Base-by-base conservation (phyloP, 2,888 invertebrate species). In the Dolichopus griseipennis region DNA sequence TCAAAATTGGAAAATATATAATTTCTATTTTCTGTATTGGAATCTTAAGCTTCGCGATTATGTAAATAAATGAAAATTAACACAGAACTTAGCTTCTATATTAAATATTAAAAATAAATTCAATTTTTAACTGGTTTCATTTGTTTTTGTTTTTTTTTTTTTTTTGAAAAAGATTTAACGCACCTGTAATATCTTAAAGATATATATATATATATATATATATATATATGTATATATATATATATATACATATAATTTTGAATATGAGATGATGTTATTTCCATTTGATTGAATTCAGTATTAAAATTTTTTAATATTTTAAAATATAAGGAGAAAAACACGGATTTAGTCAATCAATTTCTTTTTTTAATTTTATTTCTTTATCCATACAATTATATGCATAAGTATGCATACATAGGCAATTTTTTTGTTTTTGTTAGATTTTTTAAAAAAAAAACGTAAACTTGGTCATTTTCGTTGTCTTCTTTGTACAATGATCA, bases 341-440 rank as follows among this genome's bases (percentile, higher is more conserved):
- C 18, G 52, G 52, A 52, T 52, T 52, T 52, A 52, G 52, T 52
- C 52, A 52, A 52, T 52, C 52, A 52, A 12, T 52, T n/a, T 52
- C 6, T 15, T 18, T 52, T 52, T 43, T 6, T 43, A 9, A 43
- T 43, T 43, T 12, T 52, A 6, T 52, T 52, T 52, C 18, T 52
- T 52, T 5, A 27, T 27, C 27, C 5, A 27, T 5, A 27, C 27
- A 2, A 27, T 27, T 4, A 27, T 27, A 27, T 27, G 27, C 27
- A 4, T 27, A 27, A 27, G 27, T 27, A 27, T 27, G 27, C 27
- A 27, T 27, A 27, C 27, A 27, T 27, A 27, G 2, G 27, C 5
- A 5, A 4, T 27, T 27, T 27, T 27, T 27, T 27, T 27, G 2
- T 27, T 27, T 27, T 27, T 27, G 5, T 27, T 27, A 27, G 27